Evolutionary conservation across 2,888 invertebrate genomes (phyloP), one percentile per base, ranked within the genome.

Genomic region (Cephonodes hylas): DNA sequence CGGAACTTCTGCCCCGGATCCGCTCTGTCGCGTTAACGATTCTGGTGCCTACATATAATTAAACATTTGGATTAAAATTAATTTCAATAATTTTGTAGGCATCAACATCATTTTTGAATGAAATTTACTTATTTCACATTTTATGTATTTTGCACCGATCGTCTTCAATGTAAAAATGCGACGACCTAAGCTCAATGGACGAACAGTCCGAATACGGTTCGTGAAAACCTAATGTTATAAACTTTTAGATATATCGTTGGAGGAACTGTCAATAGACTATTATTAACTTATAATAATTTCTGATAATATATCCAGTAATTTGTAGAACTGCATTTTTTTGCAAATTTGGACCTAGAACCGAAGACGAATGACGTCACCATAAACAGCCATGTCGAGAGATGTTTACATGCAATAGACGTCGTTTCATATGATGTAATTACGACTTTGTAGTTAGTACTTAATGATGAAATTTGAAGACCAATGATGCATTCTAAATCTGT

Each of bases 21-120:
- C 53, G 53, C 31, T 53, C 53, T 53, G 18, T 20, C 44, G 20
- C 7, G 20, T 18, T 44, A 31, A 31, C 18, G 18, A 20, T 18
- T 53, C 27, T 53, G 59, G 27, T 66, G 64, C 64, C 70, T 66
- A 64, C 63, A 66, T 18, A 3, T 23, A 13, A 27, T 53, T 31
- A 10, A 5, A 31, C 18, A 18, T 15, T 4, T 61, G 61, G 42
- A 58, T 38, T 31, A 22, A 57, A 18, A 15, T 44, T 3, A 42
- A 38, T 59, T 58, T 10, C 8, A 53, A 18, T 38, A 38, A n/a
- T 38, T 27, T 53, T 31, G 53, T 53, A 31, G 53, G 53, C 53
- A 53, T 53, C 27, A 53, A 48, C 15, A n/a, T 15, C 18, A 8
- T 6, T 31, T 27, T 48, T 48, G 25, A 7, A 48, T 15, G 25